Evolutionary conservation across 2,113 vertebrate species (phyloP).

Genomic region (Astatotilapia flaviijosephi): DNA sequence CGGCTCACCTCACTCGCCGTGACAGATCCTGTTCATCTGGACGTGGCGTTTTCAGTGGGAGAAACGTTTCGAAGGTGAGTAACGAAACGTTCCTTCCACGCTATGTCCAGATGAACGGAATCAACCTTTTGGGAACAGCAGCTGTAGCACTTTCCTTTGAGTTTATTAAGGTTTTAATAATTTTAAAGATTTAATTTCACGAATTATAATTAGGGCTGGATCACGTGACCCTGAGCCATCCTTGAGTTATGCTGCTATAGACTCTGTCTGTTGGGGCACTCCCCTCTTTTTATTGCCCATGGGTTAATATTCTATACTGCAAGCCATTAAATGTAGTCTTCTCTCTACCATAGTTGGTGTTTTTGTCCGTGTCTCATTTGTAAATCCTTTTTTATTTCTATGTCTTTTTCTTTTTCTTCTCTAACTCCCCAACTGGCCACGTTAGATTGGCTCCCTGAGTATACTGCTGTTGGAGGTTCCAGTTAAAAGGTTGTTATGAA

Average conservation of each 20-base stretch:
- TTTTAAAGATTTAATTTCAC: not conserved
- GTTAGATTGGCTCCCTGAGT: not conserved
- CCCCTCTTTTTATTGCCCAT: not conserved
- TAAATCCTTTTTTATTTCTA: not conserved
- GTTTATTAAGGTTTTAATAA: not conserved
- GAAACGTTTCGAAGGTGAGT: not conserved
- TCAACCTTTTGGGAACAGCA: not conserved
- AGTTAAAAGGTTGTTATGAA: not conserved
- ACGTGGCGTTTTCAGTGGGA: not conserved
- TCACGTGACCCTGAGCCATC: not conserved
- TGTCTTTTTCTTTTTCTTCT: not conserved
- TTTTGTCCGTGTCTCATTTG: not conserved
- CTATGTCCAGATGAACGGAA: not conserved
- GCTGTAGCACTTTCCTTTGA: not conserved
- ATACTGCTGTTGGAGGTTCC: not conserved
- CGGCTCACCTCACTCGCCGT: too few relatives aligned
- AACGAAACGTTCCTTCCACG: fast-evolving
- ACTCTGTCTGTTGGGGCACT: not conserved
- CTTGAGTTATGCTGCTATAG: not conserved
- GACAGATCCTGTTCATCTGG: not conserved
- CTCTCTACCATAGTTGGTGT: not conserved
- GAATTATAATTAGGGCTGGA: not conserved
- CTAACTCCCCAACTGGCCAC: not conserved
- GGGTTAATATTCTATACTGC: not conserved
- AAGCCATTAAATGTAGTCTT: not conserved